phyloP scores from a whole-genome alignment of 1,140 invertebrate genomes.

The Bombus huntii region DNA sequence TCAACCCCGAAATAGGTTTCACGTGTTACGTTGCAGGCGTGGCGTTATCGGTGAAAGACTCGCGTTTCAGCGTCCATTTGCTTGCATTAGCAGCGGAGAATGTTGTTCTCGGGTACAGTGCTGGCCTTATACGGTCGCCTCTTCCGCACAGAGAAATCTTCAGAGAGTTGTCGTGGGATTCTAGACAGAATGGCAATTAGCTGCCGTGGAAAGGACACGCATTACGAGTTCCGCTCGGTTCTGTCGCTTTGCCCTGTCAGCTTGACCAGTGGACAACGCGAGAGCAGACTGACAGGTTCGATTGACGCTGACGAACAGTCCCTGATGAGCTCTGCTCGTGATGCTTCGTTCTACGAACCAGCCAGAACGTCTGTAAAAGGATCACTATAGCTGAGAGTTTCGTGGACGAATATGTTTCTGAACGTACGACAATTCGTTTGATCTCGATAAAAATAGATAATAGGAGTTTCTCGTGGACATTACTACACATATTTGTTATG shows the following conservation, averaged over 20 bases:
- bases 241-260: constrained; percentile 23
- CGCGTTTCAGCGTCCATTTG: constrained; percentile 26
- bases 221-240: constrained; percentile 23
- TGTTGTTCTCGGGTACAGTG: neutral
- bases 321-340: constrained; percentile 1
- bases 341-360: neutral
- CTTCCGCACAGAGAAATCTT: constrained; percentile 31
- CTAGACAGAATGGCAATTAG: constrained; percentile 52
- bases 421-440: neutral
- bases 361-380: neutral
- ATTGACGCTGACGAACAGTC: constrained; percentile 41
- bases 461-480: neutral
- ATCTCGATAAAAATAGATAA: neutral
- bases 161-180: constrained; percentile 27
- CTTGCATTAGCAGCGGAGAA: constrained; percentile 22
- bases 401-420: neutral
- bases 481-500: neutral
- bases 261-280: constrained; percentile 1
- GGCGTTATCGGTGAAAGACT: constrained; percentile 21
- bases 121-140: constrained; percentile 21
- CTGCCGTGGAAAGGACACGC: constrained; percentile 28
- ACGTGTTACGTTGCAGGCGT: constrained; percentile 9
- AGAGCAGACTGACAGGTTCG: constrained; percentile 17
- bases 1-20: constrained; percentile 10
- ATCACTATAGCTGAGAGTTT: neutral